Base-by-base conservation (phyloP, 2,113 vertebrate species). In the Nipponia nippon region DNA sequence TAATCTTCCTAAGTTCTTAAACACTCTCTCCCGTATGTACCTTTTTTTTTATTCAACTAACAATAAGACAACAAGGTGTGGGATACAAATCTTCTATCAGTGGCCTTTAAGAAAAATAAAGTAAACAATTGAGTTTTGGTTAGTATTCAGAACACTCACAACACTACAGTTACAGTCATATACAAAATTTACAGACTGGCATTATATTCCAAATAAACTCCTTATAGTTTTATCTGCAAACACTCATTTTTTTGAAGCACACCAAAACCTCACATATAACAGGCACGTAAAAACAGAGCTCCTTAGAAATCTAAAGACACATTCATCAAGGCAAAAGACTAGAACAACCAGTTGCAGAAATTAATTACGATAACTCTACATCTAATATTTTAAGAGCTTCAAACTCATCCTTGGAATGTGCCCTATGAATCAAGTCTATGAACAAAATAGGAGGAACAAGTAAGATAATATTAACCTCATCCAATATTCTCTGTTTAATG, bases 401-500 rank as follows among this genome's bases (percentile, higher is more conserved):
- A 82, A 59, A 72, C 23, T 82, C 27, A 73, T 65, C 29, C 26
- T 70, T 82, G 29, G 21, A 71, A 94, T 16, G 10, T 58, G 59
- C 49, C 34, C 46, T n/a, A 25, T 46, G 36, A 72, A 56, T 55
- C 5, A 38, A 82, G 17, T 29, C 40, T 58, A 69, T 15, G 36
- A 91, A 81, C 16, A 79, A 44, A 56, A 44, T 2, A 67, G 29
- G 13, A 92, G 10, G 7, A 80, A 47, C 6, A 83, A 77, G 7
- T 29, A 59, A 85, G n/a, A 69, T 30, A 53, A 38, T 50, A 97
- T 94, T 90, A 71, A 99, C 99, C 99, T 99, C 98, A 95, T 99
- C 99, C 98, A 98, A 98, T 96, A 99, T 99, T 97, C 99, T 99
- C 97, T 99, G 99, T 97, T 99, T 99, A 95, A 99, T 99, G 49